Percentiles rank a stretch among this genome's conserved stretches.
These are phyloP conservation scores for Tursiops truncatus DNA, from an alignment of 2,113 vertebrate genomes.

Conservation along the genomic window DNA sequence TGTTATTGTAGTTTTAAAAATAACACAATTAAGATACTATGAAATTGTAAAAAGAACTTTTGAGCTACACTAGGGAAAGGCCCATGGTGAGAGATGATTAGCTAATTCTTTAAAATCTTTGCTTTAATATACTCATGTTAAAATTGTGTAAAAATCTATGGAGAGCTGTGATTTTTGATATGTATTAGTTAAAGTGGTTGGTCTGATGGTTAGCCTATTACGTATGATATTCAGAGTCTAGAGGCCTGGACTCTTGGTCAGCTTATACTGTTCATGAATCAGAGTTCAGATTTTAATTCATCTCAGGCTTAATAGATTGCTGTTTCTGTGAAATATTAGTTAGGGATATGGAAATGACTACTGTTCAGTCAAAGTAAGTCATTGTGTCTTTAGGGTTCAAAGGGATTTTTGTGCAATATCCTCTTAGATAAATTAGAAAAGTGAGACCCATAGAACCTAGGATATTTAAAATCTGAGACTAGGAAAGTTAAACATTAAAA, in stretches of 20 bases:
- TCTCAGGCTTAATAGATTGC: not conserved
- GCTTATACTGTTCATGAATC: not conserved
- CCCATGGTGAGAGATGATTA: not conserved
- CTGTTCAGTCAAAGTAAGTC: not conserved
- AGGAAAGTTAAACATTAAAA: not conserved
- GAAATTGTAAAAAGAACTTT: not conserved
- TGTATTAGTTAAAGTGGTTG: slow-evolving; percentile 65
- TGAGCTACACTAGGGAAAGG: slow-evolving; percentile 1
- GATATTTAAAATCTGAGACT: slow-evolving; percentile 29
- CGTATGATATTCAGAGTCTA: slow-evolving; percentile 70
- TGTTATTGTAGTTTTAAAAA: not conserved
- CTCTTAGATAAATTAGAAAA: slow-evolving; percentile 31
- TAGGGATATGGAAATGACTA: not conserved
- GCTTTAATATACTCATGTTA: not conserved
- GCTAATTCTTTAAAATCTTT: slow-evolving; percentile 28
- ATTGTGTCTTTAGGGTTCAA: slow-evolving; percentile 13
- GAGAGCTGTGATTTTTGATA: slow-evolving; percentile 79
- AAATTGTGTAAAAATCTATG: slow-evolving; percentile 59
- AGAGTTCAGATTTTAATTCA: slow-evolving; percentile 8
- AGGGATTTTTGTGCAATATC: not conserved
- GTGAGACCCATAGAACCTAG: not conserved
- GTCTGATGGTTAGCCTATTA: slow-evolving; percentile 72
- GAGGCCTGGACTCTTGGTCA: not conserved
- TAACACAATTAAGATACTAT: not conserved
- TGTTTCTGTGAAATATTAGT: slow-evolving; percentile 1